Conservation (phyloP, 2,113 vertebrate genomes). For the Ia io region DNA sequence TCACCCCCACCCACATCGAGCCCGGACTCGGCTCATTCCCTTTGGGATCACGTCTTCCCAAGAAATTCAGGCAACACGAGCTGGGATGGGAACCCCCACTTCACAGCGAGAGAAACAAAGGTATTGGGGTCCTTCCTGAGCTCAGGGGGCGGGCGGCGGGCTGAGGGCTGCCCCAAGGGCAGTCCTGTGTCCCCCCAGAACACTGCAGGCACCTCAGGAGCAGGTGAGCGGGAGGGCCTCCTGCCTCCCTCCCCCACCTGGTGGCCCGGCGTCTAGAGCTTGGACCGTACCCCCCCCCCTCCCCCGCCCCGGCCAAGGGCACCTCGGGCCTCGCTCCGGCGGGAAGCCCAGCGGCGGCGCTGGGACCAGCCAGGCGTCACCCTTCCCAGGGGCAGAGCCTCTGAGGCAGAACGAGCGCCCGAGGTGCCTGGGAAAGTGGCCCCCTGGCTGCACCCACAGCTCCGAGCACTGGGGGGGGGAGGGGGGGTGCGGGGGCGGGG, state of each 20-base stretch:
- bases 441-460: not conserved
- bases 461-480: not conserved
- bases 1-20: accelerated
- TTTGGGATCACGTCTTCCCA: accelerated
- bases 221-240: accelerated
- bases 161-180: accelerated
- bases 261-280: not conserved
- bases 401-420: not conserved
- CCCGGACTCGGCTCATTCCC: accelerated
- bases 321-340: not conserved
- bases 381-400: slow-evolving; percentile 48
- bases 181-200: not conserved
- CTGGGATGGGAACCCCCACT: accelerated
- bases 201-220: accelerated
- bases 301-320: not conserved
- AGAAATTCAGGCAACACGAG: accelerated
- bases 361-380: slow-evolving; percentile 42
- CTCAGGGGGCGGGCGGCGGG: no score
- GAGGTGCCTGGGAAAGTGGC: not conserved
- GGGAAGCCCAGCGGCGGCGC: not conserved
- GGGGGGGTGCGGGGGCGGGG: not conserved
- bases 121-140: accelerated
- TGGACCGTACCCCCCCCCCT: not conserved
- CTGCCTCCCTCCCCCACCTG: slow-evolving; percentile 43
- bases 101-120: not conserved